These are phyloP conservation scores for Bursaphelenchus okinawaensis DNA, from an alignment of 2,888 invertebrate species.

Conservation along the genomic window DNA sequence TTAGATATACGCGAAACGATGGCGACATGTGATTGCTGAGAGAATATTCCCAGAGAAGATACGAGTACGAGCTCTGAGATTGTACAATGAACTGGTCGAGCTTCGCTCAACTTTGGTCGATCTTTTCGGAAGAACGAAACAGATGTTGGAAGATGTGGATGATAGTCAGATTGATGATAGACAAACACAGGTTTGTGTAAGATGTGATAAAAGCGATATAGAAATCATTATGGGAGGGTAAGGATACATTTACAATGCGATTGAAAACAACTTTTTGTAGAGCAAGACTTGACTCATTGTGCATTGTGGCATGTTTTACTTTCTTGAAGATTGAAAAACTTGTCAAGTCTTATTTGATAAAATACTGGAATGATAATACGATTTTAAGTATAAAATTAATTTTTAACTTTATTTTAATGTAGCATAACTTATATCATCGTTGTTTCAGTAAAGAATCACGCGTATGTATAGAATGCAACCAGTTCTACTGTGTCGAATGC, in stretches of 20 bases:
- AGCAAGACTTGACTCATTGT: no score
- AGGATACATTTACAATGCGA: neutral
- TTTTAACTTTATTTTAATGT: slow-evolving; percentile 21
- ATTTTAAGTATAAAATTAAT: slow-evolving; percentile 35
- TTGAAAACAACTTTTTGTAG: no score
- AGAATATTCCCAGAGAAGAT: neutral
- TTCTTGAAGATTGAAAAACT: no score
- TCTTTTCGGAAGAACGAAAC: neutral
- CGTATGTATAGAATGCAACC: slow-evolving; percentile 37
- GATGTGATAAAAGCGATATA: neutral
- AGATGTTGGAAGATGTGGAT: neutral
- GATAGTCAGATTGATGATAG: neutral
- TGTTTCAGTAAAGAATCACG: slow-evolving; percentile 33
- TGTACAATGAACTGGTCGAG: neutral
- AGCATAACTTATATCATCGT: neutral
- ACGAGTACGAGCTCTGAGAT: neutral
- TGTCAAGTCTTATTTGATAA: no score
- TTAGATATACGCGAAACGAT: neutral
- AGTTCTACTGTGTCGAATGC: slow-evolving; percentile 45
- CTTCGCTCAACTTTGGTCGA: neutral
- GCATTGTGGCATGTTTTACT: no score
- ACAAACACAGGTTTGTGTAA: neutral
- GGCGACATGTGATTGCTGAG: neutral
- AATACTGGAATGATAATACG: no score
- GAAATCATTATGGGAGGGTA: neutral